These are phyloP conservation scores for Mormyrops attenuatus DNA, from an alignment of 2,797 vertebrate species.

Conservation along the genomic window DNA sequence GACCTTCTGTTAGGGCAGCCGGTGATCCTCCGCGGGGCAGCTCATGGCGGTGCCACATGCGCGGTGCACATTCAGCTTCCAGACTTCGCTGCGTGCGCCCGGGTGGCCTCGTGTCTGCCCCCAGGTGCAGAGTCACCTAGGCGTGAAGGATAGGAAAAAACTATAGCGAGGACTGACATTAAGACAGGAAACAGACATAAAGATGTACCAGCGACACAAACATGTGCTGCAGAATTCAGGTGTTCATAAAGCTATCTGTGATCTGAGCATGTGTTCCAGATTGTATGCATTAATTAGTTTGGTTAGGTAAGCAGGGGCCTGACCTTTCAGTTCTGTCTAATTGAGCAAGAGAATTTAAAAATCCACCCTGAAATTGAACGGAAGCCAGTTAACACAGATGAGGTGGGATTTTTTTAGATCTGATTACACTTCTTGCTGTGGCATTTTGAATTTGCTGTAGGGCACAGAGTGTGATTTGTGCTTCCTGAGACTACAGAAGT, in stretches of 20 bases:
- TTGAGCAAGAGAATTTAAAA: constrained; percentile 1
- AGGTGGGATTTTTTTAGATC: not conserved
- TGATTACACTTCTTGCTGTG: not conserved
- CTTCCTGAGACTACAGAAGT: not conserved
- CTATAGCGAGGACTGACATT: not conserved
- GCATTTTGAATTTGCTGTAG: not conserved
- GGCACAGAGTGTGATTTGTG: constrained; percentile 8
- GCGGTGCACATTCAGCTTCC: not conserved
- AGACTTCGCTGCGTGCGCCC: not conserved
- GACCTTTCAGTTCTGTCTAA: not conserved
- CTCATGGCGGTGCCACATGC: not conserved
- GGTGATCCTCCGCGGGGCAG: not conserved
- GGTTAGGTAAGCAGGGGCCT: not conserved
- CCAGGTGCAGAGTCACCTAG: not conserved
- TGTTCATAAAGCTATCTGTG: not conserved
- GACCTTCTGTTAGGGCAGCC: not conserved
- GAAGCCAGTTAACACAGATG: not conserved
- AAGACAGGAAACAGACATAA: not conserved
- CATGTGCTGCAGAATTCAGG: not conserved
- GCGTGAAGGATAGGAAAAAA: not conserved
- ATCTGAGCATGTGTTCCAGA: not conserved
- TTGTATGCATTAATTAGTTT: not conserved
- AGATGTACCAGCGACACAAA: not conserved
- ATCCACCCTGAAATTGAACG: not conserved
- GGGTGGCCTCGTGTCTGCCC: not conserved